Evolutionary conservation across 2,113 vertebrate species (phyloP).

Genomic region (Astatoreochromis straeleni): DNA sequence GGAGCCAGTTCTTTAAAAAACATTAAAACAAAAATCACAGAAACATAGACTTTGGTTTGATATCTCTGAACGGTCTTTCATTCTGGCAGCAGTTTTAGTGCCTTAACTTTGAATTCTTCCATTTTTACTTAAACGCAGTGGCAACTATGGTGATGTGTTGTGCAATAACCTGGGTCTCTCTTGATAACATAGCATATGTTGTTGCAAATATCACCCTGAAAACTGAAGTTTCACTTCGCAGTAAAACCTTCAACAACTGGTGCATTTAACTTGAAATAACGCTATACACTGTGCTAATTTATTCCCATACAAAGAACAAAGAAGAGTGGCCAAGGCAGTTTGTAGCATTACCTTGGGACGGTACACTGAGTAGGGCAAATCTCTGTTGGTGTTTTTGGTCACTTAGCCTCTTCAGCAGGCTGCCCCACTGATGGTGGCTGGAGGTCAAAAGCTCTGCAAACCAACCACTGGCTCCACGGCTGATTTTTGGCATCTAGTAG

Average conservation of each 20-base stretch:
- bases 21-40: background rate
- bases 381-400: background rate
- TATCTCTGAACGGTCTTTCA: background rate
- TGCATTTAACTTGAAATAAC: background rate
- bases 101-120: conserved; percentile 56
- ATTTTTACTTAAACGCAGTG: background rate
- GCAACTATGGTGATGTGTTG: background rate
- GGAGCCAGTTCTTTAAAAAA: background rate
- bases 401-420: background rate
- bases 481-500: background rate
- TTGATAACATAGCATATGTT: background rate
- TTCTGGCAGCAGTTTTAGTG: conserved; percentile 37
- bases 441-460: background rate
- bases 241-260: background rate
- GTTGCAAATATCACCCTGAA: background rate
- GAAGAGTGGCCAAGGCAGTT: background rate
- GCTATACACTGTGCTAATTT: background rate
- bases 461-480: background rate
- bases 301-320: background rate
- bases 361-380: background rate
- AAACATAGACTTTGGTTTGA: background rate
- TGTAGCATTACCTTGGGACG: background rate
- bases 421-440: background rate
- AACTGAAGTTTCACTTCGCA: background rate
- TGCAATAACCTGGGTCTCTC: background rate